These are phyloP conservation scores for Drosophila fuyamai DNA, from an alignment of 1,140 invertebrate species.

Conservation along the genomic window DNA sequence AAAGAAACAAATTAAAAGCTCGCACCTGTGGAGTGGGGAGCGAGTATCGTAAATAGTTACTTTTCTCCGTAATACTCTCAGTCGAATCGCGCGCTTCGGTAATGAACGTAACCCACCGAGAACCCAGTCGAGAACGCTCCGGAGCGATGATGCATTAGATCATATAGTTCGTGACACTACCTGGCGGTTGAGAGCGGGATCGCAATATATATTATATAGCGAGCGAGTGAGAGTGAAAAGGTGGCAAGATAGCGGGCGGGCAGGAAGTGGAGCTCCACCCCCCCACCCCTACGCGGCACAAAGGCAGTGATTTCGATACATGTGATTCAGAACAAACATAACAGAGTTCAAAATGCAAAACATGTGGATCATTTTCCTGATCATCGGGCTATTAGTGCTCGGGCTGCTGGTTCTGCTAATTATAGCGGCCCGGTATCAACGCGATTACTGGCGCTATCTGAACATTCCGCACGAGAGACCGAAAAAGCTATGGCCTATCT, in stretches of 20 bases:
- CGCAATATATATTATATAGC: neutral
- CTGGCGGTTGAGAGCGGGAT: constrained; percentile 1
- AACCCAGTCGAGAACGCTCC: constrained; percentile 30
- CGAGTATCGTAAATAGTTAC: constrained; percentile 67
- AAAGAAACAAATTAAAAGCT: constrained; percentile 59
- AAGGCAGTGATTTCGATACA: constrained; percentile 22
- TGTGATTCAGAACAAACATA: constrained; percentile 22
- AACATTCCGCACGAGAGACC: constrained; percentile 74
- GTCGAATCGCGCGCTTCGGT: constrained; percentile 59
- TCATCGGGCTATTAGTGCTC: constrained; percentile 66
- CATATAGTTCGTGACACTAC: constrained; percentile 52
- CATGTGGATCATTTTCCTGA: constrained; percentile 72
- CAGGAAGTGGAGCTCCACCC: constrained; percentile 8
- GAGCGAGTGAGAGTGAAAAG: constrained; percentile 9
- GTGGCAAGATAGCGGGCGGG: constrained; percentile 13
- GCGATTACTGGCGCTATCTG: constrained; percentile 77
- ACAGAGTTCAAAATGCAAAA: constrained; percentile 38
- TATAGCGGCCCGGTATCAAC: constrained; percentile 71
- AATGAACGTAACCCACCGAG: constrained; percentile 58
- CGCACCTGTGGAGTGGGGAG: constrained; percentile 37
- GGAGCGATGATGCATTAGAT: constrained; percentile 63
- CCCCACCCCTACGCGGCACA: neutral
- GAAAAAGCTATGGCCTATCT: constrained; percentile 67
- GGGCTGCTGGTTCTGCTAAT: constrained; percentile 53
- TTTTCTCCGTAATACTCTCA: constrained; percentile 63